phyloP scores from a whole-genome alignment of 2,113 vertebrate species.

The Rhombomys opimus region DNA sequence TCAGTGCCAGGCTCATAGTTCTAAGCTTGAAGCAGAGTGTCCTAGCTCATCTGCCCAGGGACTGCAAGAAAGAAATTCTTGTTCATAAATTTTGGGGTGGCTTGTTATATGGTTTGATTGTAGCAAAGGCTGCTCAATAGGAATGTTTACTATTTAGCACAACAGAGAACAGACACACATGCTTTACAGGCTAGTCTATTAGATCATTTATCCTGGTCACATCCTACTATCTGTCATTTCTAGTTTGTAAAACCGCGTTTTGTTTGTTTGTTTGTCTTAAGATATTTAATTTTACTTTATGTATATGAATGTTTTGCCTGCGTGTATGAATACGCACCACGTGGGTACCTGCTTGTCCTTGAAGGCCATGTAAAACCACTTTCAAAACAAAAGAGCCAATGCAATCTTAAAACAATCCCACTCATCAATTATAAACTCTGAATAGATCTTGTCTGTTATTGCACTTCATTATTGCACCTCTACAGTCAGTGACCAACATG shows the following conservation, averaged over 20 bases:
- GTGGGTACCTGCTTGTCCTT: not conserved
- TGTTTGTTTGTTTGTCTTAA: not conserved
- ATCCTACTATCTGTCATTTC: not conserved
- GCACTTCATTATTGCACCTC: not conserved
- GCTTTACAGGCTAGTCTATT: not conserved
- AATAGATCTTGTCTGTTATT: not conserved
- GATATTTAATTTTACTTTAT: not conserved
- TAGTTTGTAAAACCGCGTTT: not conserved
- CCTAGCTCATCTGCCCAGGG: not conserved
- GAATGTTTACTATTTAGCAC: not conserved
- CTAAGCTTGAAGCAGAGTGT: not conserved
- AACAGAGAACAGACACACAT: not conserved
- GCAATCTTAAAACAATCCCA: not conserved
- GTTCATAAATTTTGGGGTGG: not conserved
- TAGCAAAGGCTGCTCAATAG: not conserved
- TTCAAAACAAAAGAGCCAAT: conserved; percentile 43
- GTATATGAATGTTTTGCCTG: not conserved
- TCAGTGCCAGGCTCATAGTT: not conserved
- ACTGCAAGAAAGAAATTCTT: not conserved
- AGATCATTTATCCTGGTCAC: not conserved
- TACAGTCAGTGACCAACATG: not conserved
- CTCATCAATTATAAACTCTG: not conserved
- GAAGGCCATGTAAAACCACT: not conserved
- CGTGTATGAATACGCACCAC: not conserved
- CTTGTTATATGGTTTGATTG: conserved; percentile 22